These are phyloP conservation scores for Carettochelys insculpta DNA, from an alignment of 2,113 vertebrate genomes.

Conservation along the genomic window DNA sequence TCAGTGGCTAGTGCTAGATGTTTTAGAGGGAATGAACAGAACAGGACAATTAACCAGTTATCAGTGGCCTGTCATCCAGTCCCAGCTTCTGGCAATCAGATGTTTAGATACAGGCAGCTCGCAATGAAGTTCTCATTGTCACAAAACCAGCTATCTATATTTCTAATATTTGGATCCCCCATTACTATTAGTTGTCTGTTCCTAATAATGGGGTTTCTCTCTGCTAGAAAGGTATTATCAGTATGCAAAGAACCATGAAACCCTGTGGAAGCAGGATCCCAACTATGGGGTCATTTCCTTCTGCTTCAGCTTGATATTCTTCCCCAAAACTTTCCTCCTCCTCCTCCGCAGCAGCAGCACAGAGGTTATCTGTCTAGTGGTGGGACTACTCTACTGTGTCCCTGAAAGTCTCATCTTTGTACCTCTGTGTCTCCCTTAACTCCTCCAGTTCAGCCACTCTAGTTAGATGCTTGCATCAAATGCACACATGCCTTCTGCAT, in stretches of 20 bases:
- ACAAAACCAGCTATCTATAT: not conserved
- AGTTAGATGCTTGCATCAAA: not conserved
- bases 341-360: too few relatives aligned
- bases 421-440: not conserved
- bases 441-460: not conserved
- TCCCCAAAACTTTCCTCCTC: not conserved
- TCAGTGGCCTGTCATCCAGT: not conserved
- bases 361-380: not conserved
- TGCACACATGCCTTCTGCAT: not conserved
- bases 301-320: not conserved
- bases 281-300: not conserved
- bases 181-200: not conserved
- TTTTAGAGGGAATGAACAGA: not conserved
- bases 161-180: not conserved
- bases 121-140: not conserved
- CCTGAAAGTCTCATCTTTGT: not conserved
- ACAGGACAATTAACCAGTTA: not conserved
- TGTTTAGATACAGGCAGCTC: not conserved
- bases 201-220: not conserved
- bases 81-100: not conserved
- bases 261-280: not conserved
- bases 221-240: not conserved
- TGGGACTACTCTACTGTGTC: not conserved
- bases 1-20: not conserved
- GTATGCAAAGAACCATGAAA: not conserved